These are phyloP conservation scores for Leptinotarsa defecta DNA, from an alignment of 1,140 invertebrate species.

Conservation along the genomic window DNA sequence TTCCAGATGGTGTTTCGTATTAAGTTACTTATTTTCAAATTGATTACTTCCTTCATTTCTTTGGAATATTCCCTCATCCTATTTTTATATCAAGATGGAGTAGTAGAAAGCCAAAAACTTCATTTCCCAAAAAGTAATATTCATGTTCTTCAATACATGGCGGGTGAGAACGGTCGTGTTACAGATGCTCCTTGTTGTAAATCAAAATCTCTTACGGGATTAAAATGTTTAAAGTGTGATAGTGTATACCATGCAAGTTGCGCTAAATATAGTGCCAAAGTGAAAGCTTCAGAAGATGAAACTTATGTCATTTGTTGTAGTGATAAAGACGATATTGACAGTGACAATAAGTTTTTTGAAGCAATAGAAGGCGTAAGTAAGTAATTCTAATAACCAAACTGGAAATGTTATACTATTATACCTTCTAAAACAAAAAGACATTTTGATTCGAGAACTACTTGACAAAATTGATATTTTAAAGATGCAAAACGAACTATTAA, in stretches of 20 bases:
- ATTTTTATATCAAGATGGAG: too few relatives aligned
- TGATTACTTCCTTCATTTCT: too few relatives aligned
- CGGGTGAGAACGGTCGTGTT: too few relatives aligned
- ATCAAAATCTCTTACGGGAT: background rate
- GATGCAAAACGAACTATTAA: background rate
- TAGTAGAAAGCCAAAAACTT: too few relatives aligned
- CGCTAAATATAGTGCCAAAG: background rate
- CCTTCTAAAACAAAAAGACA: background rate
- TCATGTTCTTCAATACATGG: too few relatives aligned
- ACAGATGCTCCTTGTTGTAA: background rate
- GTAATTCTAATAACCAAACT: background rate
- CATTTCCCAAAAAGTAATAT: too few relatives aligned
- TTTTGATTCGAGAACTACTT: background rate
- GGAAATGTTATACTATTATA: background rate
- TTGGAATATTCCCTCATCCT: too few relatives aligned
- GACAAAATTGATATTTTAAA: background rate
- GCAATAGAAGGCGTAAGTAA: background rate
- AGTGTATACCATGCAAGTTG: background rate
- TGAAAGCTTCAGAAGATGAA: slow-evolving; percentile 1
- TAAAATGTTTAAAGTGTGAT: background rate
- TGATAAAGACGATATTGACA: background rate
- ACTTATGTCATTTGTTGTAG: background rate
- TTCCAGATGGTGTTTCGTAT: too few relatives aligned
- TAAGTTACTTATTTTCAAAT: too few relatives aligned
- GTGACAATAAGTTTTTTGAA: background rate